Evolutionary conservation across 2,113 vertebrate species (phyloP).

Genomic region (Paedocypris sp.): DNA sequence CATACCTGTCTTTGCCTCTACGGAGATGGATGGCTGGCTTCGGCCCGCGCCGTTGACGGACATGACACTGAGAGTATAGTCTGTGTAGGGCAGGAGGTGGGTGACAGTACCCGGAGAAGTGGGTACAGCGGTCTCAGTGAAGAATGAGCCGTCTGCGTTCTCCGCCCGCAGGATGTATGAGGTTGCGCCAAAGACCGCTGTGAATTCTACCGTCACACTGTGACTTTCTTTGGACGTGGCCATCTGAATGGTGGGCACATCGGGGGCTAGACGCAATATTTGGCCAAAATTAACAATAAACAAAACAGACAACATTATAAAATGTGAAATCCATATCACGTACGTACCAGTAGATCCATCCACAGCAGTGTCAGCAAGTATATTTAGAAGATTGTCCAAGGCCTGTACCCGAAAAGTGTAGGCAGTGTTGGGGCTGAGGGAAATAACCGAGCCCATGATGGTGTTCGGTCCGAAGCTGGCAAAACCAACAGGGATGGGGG

Average conservation of each 20-base stretch:
- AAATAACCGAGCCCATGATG: conserved; percentile 56
- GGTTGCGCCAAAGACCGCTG: conserved; percentile 53
- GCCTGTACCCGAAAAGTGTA: conserved; percentile 55
- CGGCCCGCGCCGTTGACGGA: conserved; percentile 64
- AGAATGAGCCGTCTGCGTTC: conserved; percentile 49
- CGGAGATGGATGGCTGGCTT: conserved; percentile 69
- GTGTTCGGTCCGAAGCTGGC: conserved; percentile 53
- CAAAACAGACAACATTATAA: too few relatives aligned
- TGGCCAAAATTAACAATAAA: too few relatives aligned
- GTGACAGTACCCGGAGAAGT: conserved; percentile 69
- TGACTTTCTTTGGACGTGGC: conserved; percentile 76
- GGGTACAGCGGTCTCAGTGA: conserved; percentile 59
- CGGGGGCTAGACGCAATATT: conserved; percentile 57
- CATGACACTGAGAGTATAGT: conserved; percentile 72
- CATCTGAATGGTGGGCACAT: conserved; percentile 59
- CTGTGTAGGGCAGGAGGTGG: conserved; percentile 66
- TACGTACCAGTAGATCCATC: conserved; percentile 52
- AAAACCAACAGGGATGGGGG: conserved; percentile 35
- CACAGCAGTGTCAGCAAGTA: conserved; percentile 33
- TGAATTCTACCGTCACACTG: conserved; percentile 76
- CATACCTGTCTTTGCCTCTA: conserved; percentile 76
- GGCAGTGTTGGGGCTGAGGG: conserved; percentile 46
- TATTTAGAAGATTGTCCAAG: conserved; percentile 38
- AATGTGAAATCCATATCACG: too few relatives aligned
- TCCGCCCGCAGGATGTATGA: conserved; percentile 68